phyloP scores from a whole-genome alignment of 2,113 vertebrate species.

The Rhizomys pruinosus region DNA sequence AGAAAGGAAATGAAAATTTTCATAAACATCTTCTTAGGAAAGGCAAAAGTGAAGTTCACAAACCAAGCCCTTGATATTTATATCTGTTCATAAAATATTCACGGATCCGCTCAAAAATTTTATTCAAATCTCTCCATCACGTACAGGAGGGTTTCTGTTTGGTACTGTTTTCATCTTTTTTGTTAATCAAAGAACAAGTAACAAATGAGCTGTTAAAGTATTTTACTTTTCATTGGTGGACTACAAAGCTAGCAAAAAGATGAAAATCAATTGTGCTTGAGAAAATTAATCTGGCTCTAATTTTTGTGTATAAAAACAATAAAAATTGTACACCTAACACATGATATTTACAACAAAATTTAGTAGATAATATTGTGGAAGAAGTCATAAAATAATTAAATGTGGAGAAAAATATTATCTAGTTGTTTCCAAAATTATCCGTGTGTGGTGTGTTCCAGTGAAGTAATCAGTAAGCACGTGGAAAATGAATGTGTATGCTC shows the following conservation, averaged over 20 bases:
- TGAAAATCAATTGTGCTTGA: neutral
- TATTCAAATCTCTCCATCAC: neutral
- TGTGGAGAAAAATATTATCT: neutral
- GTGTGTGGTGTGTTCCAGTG: neutral
- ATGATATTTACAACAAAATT: neutral
- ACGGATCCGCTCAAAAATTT: neutral
- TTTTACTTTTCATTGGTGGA: neutral
- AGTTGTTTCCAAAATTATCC: neutral
- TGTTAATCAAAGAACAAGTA: neutral
- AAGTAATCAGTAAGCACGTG: neutral
- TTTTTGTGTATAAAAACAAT: neutral
- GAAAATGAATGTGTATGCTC: neutral
- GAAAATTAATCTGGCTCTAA: neutral
- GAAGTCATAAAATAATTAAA: neutral
- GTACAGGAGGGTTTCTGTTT: neutral
- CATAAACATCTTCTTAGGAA: neutral
- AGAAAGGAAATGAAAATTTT: neutral
- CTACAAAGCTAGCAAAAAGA: neutral
- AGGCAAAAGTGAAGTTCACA: neutral
- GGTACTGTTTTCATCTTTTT: neutral
- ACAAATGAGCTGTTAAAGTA: neutral
- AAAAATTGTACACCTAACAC: neutral
- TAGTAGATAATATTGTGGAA: neutral
- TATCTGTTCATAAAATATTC: neutral
- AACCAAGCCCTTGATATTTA: neutral